phyloP scores from a whole-genome alignment of 1,140 invertebrate genomes.

The Caenorhabditis inopinata region DNA sequence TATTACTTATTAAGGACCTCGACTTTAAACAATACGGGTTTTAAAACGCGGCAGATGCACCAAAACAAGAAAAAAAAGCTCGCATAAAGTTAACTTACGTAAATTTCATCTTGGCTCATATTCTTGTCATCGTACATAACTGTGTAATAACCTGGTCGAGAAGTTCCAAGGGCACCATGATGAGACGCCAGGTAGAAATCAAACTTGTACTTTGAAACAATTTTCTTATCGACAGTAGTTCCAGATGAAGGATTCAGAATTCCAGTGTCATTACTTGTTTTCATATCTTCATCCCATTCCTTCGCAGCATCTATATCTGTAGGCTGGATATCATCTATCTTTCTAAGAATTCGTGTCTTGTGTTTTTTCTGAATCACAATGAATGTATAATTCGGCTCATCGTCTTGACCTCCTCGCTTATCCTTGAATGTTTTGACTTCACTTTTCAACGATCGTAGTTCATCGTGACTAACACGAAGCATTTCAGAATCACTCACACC shows the following conservation, averaged over 20 bases:
- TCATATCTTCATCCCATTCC: neutral
- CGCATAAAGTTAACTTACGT: no score
- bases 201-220: constrained; percentile 7
- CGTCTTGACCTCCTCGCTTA: neutral
- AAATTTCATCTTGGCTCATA: neutral
- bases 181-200: constrained; percentile 1
- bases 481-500: neutral
- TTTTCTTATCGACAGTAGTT: neutral
- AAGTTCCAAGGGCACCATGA: neutral
- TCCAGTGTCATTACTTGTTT: neutral
- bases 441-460: neutral
- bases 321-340: neutral
- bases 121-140: neutral
- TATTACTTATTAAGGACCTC: no score
- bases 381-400: neutral
- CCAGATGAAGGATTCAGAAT: neutral
- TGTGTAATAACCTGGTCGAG: neutral
- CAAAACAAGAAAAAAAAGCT: no score
- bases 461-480: neutral
- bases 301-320: neutral
- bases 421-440: neutral
- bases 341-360: neutral
- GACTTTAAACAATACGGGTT: no score
- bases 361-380: neutral
- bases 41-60: no score